Evolutionary conservation across 2,888 invertebrate species (phyloP), one percentile per base, ranked within the genome.

Genomic region (Tenthredo mesomela): DNA sequence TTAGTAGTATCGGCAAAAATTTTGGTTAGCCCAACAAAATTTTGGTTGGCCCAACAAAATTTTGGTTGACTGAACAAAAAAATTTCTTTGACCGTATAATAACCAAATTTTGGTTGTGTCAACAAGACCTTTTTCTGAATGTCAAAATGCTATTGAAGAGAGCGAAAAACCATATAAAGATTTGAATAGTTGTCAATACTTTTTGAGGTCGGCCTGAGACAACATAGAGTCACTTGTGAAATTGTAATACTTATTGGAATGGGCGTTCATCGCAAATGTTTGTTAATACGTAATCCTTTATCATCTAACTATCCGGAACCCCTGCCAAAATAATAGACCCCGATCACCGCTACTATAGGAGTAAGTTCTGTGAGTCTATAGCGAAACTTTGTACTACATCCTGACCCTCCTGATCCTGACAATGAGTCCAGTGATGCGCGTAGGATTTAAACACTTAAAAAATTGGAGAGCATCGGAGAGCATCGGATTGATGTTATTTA

Each of bases 201-300:
- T 61, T 2, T 50, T 50, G 18, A 0, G 18, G 50, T n/a, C 5
- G 18, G 18, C 6, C 15, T 15, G 47, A 18, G 47, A 15, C n/a
- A n/a, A n/a, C n/a, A n/a, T n/a, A n/a, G n/a, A 50, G 6, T 1
- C 18, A 25, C 1, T 61, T 61, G 25, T 25, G 61, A 25, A 54
- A 54, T 54, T 54, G 54, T 54, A 54, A n/a, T 54, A 54, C n/a
- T 54, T 54, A 54, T 54, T 54, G 54, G 54, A 54, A 54, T 18
- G 3, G 12, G 3, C 47, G 47, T 47, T 7, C 10, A 29, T 67
- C 25, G 29, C 15, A 21, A 67, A 67, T 18, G 67, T 25, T 29
- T 67, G 67, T 67, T 33, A 29, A 67, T 67, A 33, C 67, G 37
- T 9, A 70, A 37, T 37, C n/a, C 37, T 37, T 70, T 70, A 70